Evolutionary conservation across 1,140 invertebrate species (phyloP).

Genomic region (Thrips palmi): DNA sequence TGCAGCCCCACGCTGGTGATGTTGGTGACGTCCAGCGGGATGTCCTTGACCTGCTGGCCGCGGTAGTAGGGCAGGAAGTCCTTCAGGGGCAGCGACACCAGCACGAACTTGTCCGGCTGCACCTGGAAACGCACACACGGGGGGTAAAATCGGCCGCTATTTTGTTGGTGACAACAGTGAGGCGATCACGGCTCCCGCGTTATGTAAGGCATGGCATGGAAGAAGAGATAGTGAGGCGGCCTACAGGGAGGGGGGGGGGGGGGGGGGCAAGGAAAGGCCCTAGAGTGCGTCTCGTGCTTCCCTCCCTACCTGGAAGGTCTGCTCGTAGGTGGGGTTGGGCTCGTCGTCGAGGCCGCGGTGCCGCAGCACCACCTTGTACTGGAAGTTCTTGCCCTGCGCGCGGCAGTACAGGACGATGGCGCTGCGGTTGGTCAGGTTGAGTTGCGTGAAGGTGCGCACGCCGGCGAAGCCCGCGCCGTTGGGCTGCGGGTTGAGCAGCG

Average conservation of each 20-base stretch:
- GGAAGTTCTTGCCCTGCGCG: slow-evolving; percentile 31
- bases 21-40: slow-evolving; percentile 31
- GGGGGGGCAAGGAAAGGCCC: no score
- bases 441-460: slow-evolving; percentile 24
- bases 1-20: slow-evolving; percentile 45
- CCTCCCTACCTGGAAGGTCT: slow-evolving; percentile 33
- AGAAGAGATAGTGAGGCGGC: no score
- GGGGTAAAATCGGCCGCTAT: no score
- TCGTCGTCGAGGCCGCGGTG: slow-evolving; percentile 35
- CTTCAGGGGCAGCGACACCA: slow-evolving; percentile 28
- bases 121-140: slow-evolving; percentile 18
- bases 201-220: no score
- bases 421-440: slow-evolving; percentile 28
- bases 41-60: slow-evolving; percentile 30
- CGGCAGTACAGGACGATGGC: slow-evolving; percentile 33
- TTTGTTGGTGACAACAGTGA: no score
- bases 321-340: slow-evolving; percentile 37
- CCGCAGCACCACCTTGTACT: slow-evolving; percentile 40
- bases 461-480: slow-evolving; percentile 53
- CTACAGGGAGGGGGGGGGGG: no score
- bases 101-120: slow-evolving; percentile 30
- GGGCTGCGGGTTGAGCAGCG: slow-evolving; percentile 42
- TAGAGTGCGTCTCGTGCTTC: slow-evolving; percentile 5
- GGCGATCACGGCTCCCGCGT: no score
- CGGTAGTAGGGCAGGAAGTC: slow-evolving; percentile 43